These are phyloP conservation scores for Lydus trimaculatus DNA, from an alignment of 2,888 invertebrate species.

Conservation along the genomic window DNA sequence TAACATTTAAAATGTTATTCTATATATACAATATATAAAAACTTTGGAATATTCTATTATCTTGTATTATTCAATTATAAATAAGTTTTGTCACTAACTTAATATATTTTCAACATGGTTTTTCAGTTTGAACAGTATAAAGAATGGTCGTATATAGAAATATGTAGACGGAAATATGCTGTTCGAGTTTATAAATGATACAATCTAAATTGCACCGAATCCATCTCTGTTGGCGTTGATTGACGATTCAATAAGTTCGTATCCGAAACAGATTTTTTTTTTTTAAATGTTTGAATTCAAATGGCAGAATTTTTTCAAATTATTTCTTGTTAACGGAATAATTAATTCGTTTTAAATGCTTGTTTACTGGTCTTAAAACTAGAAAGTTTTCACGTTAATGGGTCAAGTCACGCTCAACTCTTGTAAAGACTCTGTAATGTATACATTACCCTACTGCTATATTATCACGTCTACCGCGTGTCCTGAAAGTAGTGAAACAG, in stretches of 20 bases:
- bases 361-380: neutral
- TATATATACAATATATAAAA: too few species aligned
- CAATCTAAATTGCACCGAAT: conserved; percentile 4
- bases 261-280: neutral
- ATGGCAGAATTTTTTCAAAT: neutral
- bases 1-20: neutral
- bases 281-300: neutral
- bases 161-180: neutral
- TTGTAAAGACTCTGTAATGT: too few species aligned
- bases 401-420: neutral
- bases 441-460: too few species aligned
- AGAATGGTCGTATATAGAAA: neutral
- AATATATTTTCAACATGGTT: neutral
- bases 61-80: neutral
- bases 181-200: neutral
- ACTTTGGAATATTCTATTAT: neutral
- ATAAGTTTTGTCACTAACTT: neutral
- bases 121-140: neutral
- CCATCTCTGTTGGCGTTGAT: conserved; percentile 8
- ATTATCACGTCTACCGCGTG: too few species aligned
- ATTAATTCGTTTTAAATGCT: neutral
- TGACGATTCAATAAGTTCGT: neutral
- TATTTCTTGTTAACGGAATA: neutral
- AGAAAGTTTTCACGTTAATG: neutral
- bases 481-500: too few species aligned